These are phyloP conservation scores for Dendropsophus ebraccatus DNA, from an alignment of 2,113 vertebrate species.

Conservation along the genomic window DNA sequence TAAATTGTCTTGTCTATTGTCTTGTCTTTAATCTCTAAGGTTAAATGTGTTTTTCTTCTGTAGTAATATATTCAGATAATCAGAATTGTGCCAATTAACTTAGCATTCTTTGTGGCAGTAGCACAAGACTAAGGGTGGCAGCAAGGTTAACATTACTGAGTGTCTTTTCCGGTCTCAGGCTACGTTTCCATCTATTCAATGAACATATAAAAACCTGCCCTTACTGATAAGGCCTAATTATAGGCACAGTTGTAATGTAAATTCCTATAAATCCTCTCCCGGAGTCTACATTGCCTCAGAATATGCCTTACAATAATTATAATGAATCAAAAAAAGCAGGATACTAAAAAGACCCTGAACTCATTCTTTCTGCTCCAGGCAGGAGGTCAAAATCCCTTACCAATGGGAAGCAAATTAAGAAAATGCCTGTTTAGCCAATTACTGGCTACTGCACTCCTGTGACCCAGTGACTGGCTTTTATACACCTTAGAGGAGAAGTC, in stretches of 20 bases:
- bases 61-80: neutral
- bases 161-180: neutral
- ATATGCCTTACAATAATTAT: slow-evolving; percentile 15
- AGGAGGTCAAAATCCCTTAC: neutral
- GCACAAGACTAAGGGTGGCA: neutral
- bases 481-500: too few relatives aligned
- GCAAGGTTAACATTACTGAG: neutral
- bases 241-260: neutral
- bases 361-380: neutral
- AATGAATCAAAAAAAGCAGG: neutral
- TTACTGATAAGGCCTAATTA: slow-evolving; percentile 23
- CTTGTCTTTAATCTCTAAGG: neutral
- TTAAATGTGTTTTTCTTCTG: neutral
- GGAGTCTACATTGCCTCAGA: neutral
- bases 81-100: neutral
- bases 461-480: too few relatives aligned
- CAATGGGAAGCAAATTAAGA: too few relatives aligned
- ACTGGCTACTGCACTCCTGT: too few relatives aligned
- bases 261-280: neutral
- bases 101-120: neutral
- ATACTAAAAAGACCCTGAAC: neutral
- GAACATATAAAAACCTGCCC: slow-evolving; percentile 12
- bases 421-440: too few relatives aligned
- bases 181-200: neutral
- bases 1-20: neutral